Evolutionary conservation across 37 sponge, comb jelly and placozoan genomes (phyloP).

Genomic region (Lycopodina hypogea): DNA sequence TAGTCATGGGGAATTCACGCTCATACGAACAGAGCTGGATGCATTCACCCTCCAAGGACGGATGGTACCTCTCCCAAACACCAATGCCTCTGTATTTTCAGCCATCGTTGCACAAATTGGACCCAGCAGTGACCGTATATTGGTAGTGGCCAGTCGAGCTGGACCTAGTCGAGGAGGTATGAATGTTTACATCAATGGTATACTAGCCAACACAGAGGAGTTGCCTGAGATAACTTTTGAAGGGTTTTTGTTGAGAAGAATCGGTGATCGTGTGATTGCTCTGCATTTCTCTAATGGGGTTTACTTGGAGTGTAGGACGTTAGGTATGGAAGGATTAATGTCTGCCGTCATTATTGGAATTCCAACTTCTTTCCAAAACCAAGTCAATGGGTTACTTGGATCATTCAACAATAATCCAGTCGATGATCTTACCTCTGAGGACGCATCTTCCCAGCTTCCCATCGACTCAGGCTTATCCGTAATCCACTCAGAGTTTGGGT

Average conservation of each 20-base stretch:
- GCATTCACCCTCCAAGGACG: conserved; percentile 70
- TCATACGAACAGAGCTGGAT: conserved; percentile 48
- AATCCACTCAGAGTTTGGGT: neutral
- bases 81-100: conserved; percentile 59
- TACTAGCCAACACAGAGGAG: neutral
- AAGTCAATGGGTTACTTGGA: neutral
- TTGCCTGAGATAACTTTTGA: neutral
- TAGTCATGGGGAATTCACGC: conserved; percentile 64
- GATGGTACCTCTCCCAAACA: conserved; percentile 29
- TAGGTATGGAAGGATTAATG: neutral
- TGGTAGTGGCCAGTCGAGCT: no score
- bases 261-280: neutral
- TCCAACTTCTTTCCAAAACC: neutral
- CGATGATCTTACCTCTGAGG: neutral
- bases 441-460: neutral
- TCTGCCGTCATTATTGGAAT: neutral
- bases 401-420: neutral
- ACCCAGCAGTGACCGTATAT: neutral
- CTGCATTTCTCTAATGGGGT: neutral
- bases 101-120: conserved; percentile 44
- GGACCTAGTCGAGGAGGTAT: no score
- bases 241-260: neutral
- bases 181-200: neutral
- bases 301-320: neutral
- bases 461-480: neutral